A percentile compares a stretch with the other conserved stretches of the same genome.
Evolutionary conservation across 2,888 invertebrate genomes (phyloP).

Genomic region (Nemotelus nigrinus): DNA sequence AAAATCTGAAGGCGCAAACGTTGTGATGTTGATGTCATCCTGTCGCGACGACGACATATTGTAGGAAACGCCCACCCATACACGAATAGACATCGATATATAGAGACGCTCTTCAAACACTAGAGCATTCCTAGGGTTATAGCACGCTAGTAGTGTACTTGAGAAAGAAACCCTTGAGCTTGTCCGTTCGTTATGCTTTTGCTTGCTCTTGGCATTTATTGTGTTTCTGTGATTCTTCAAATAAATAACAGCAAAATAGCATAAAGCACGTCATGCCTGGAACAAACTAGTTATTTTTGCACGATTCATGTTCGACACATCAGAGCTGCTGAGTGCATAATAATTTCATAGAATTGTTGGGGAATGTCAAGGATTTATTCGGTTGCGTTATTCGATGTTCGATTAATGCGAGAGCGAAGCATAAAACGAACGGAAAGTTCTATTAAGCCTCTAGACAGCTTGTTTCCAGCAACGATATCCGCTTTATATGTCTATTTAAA

Average conservation of each 20-base stretch:
- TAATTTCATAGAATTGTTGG: too few relatives aligned
- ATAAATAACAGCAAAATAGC: background rate
- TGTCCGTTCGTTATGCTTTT: constrained; percentile 11
- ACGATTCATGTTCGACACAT: too few relatives aligned
- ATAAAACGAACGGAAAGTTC: too few relatives aligned
- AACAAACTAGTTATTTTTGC: too few relatives aligned
- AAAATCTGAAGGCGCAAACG: too few relatives aligned
- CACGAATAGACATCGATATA: background rate
- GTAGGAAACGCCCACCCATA: background rate
- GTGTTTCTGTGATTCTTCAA: constrained; percentile 13
- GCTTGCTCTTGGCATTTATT: constrained; percentile 32
- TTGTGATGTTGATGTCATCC: constrained; percentile 6
- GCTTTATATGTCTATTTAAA: too few relatives aligned
- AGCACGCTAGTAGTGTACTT: constrained; percentile 25
- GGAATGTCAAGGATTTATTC: too few relatives aligned
- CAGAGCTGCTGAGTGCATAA: too few relatives aligned
- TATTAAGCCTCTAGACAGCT: too few relatives aligned
- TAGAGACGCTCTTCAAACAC: background rate
- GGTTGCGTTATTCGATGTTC: too few relatives aligned
- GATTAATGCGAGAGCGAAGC: too few relatives aligned
- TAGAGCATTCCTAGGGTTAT: background rate
- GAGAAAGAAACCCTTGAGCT: constrained; percentile 12
- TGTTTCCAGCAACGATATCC: too few relatives aligned
- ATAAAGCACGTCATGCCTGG: background rate
- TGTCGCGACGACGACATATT: constrained; percentile 1